These are phyloP conservation scores for Podarcis siculus DNA, from an alignment of 2,797 vertebrate species.

Conservation along the genomic window DNA sequence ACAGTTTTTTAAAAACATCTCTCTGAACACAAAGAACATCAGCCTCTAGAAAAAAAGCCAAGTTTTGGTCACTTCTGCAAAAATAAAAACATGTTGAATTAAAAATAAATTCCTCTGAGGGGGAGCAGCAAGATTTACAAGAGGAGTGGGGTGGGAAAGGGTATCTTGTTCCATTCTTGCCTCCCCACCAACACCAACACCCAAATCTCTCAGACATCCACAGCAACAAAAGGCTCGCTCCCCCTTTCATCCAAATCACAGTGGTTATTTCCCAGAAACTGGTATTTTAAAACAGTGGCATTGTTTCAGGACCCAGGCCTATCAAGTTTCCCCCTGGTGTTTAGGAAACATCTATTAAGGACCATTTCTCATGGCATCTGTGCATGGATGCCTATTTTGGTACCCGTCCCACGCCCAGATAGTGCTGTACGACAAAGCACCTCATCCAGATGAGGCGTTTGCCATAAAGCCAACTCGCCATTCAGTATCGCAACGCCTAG, in stretches of 20 bases:
- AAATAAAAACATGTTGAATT: background rate
- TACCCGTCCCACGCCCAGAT: too few species aligned
- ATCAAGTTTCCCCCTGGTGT: background rate
- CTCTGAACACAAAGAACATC: background rate
- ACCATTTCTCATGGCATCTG: background rate
- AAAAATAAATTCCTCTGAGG: background rate
- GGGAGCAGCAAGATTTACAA: background rate
- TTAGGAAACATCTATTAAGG: background rate
- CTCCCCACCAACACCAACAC: background rate
- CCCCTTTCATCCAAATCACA: constrained; percentile 11
- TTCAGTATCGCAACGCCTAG: too few species aligned
- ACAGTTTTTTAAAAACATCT: background rate
- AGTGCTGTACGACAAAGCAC: too few species aligned
- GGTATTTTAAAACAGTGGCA: background rate
- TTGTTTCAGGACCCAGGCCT: background rate
- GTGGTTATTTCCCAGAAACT: background rate
- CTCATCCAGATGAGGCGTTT: background rate
- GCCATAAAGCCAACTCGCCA: background rate
- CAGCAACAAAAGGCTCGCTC: background rate
- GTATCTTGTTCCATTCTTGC: background rate
- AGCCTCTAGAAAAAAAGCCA: background rate
- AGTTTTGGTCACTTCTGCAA: background rate
- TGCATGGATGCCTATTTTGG: background rate
- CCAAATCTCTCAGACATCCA: background rate
- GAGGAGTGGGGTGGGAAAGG: background rate